Base-by-base conservation (phyloP, 2,797 vertebrate species). In the Aviceda cuculoides region DNA sequence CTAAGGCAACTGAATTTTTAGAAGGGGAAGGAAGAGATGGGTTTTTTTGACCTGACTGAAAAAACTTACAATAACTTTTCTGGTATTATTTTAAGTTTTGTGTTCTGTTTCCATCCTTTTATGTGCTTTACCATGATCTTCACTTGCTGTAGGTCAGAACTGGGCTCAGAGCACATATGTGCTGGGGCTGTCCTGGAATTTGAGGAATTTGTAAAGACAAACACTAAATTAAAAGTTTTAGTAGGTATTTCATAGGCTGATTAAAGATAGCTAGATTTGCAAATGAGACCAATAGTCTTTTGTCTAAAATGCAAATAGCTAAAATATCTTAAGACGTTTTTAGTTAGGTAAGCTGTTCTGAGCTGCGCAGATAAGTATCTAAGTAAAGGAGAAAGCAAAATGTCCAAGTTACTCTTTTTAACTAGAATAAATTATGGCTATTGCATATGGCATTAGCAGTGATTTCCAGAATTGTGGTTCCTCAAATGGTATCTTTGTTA, bases 11-110 rank as follows among this genome's bases (percentile, higher is more conserved):
- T 29, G 50, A 39, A 53, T 73, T 73, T 42, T 71, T 49, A 42
- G 35, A 79, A 67, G 13, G 9, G 15, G 19, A 58, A 74, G 44
- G 37, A 52, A 55, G 74, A 71, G 5, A 13, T 26, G 11, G 6
- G 10, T 0, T 0, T 1, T 35, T 35, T 81, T 63, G 13, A 72
- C 33, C 11, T 50, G 56, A 53, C 33, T 59, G 11, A 31, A 49
- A 78, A 73, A 59, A 15, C 4, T 44, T 44, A 10, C 17, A 58
- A 37, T 68, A 59, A 65, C n/a, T 75, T 62, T 53, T 31, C 33
- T 67, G 15, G 22, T 19, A 35, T 28, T 86, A 33, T 42, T 94
- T 88, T 40, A 67, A 63, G 26, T 46, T 58, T 62, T 66, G 9
- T 87, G 26, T 35, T 90, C 22, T 66, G 26, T 58, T 91, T 74